Conservation (phyloP, 2,113 vertebrate species). For the Triplophysa dalaica region DNA sequence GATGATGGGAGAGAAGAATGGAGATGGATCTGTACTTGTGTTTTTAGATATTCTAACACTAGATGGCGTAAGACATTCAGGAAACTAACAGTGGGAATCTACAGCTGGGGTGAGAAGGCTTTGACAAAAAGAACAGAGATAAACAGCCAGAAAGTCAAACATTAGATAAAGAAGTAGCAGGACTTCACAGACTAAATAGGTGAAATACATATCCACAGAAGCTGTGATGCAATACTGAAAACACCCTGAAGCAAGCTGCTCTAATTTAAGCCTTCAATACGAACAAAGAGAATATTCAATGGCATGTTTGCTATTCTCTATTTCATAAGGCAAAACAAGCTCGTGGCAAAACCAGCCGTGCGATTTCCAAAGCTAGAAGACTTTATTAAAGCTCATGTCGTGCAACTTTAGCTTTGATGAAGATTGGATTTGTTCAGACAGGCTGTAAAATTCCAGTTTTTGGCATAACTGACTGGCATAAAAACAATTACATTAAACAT, state of each 20-base stretch:
- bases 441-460: too few species aligned
- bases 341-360: background rate
- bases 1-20: background rate
- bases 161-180: constrained; percentile 15
- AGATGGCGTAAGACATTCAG: constrained; percentile 64
- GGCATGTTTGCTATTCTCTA: constrained; percentile 2
- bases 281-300: constrained; percentile 36
- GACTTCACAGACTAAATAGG: constrained; percentile 12
- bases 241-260: background rate
- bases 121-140: constrained; percentile 53
- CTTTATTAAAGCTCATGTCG: constrained; percentile 36
- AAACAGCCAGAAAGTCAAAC: constrained; percentile 57
- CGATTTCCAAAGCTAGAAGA: background rate
- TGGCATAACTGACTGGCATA: too few species aligned
- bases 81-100: constrained; percentile 35
- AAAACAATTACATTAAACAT: too few species aligned
- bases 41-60: constrained; percentile 57
- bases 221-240: constrained; percentile 12
- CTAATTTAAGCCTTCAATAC: constrained; percentile 15
- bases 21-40: constrained; percentile 16
- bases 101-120: constrained; percentile 13
- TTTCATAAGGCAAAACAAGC: background rate
- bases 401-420: background rate
- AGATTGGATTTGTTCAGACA: too few species aligned
- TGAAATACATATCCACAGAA: constrained; percentile 11